Percentiles rank a stretch among this genome's conserved stretches.
Evolutionary conservation across 2,797 vertebrate species (phyloP).

Genomic region (Cephalopachus bancanus): DNA sequence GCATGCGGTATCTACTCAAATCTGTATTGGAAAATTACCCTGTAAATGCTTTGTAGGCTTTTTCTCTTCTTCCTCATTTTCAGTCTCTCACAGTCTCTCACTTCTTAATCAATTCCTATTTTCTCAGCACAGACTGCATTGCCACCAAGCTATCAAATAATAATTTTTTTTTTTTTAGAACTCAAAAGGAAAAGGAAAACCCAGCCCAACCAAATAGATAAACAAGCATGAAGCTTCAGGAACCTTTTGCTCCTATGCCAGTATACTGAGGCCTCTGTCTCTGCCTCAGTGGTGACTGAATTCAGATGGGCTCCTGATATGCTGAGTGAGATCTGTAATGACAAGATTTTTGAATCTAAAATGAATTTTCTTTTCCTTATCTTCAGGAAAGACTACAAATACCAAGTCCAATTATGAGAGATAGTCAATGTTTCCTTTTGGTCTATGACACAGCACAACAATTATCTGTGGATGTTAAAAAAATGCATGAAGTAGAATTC

Average conservation of each 20-base stretch:
- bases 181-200: slow-evolving; percentile 59
- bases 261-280: neutral
- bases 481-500: slow-evolving; percentile 61
- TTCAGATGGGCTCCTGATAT: neutral
- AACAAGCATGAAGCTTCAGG: slow-evolving; percentile 49
- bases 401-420: slow-evolving; percentile 74
- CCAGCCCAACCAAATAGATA: slow-evolving; percentile 44
- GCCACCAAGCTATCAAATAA: slow-evolving; percentile 74
- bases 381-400: slow-evolving; percentile 71
- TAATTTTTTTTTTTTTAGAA: slow-evolving; percentile 66
- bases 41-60: slow-evolving; percentile 66
- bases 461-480: slow-evolving; percentile 71
- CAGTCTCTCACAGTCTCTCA: slow-evolving; percentile 73
- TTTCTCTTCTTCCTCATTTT: slow-evolving; percentile 67
- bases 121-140: slow-evolving; percentile 71
- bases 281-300: neutral
- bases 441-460: slow-evolving; percentile 69
- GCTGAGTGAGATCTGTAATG: slow-evolving; percentile 44
- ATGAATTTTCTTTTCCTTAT: slow-evolving; percentile 72
- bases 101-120: slow-evolving; percentile 83
- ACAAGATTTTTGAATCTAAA: slow-evolving; percentile 63
- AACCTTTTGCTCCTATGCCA: neutral
- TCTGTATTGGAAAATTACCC: slow-evolving; percentile 73
- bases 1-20: slow-evolving; percentile 62
- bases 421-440: slow-evolving; percentile 81